Evolutionary conservation across 1,140 invertebrate genomes (phyloP), one percentile per base, ranked within the genome.

Genomic region (Nephila pilipes): DNA sequence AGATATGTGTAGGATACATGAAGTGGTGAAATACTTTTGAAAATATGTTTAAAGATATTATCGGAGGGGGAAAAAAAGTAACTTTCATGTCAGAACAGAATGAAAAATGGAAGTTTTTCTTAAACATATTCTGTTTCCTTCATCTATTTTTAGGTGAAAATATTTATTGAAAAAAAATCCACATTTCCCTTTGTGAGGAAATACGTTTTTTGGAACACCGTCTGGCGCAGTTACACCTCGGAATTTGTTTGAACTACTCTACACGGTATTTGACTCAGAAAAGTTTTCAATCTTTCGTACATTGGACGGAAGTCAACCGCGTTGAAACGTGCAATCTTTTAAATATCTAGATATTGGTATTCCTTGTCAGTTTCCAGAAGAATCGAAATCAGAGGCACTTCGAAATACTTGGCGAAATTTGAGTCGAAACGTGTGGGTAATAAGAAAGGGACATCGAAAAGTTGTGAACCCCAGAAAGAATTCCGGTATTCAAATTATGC

Each of bases 71-170:
- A 25, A 54, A 55, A n/a, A n/a, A 29, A 83, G 46, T 57, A 57
- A 55, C 46, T 83, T 57, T 0, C 54, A 46, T 83, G 81, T 55
- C 80, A 83, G 80, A 55, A 25, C 54, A 57, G 81, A 55, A 57
- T 83, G 81, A 83, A 83, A 83, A 83, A 83, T 83, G 81, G 81
- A 57, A 10, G 32, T 83, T 83, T 54, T 57, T 57, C 81, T 83
- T 83, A 54, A 83, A 83, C 46, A 57, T 83, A 83, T 83, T 83
- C 81, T 55, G 81, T 83, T 83, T 55, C 54, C 46, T 55, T 83
- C 54, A 54, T 57, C 46, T 46, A 83, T 83, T 83, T 83, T 83
- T 75, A 75, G 65, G 81, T 55, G 81, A 83, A 57, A 36, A 83
- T 83, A 55, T 83, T 83, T 83, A 54, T 54, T 25, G 1, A 57